Base-by-base conservation (phyloP, 2,888 invertebrate species). In the Tetrapedia diversipes region DNA sequence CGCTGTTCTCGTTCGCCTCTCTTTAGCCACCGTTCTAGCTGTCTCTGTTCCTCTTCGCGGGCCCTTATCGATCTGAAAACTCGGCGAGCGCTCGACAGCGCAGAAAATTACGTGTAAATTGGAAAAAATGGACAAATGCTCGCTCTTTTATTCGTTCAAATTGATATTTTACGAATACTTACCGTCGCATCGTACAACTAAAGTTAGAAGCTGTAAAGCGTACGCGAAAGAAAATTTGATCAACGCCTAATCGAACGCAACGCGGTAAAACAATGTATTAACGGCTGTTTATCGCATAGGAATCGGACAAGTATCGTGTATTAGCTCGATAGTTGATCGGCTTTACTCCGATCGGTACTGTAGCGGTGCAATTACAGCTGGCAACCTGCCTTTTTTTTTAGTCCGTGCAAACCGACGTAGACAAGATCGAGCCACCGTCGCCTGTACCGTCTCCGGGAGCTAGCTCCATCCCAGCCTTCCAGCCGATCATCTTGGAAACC, bases 401-500 rank as follows among this genome's bases (percentile, higher is more conserved):
- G 83, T 59, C 66, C 43, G 68, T 66, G 39, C 75, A 71, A 45
- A 65, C 64, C 7, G 51, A 80, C 16, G 70, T 69, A 19, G 66
- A 75, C 24, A 84, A 84, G 65, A 29, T 81, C 34, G 84, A 84
- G 54, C 71, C 77, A 32, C 56, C 73, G 7, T 79, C 81, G 1
- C 77, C 83, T 3, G 43, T 41, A 4, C 77, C 84, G 0, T 77
- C 80, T 0, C 74, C 76, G 22, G 70, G 60, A 22, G 53, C 45
- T 6, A 69, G 64, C 0, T 69, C 81, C 2, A 27, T 22, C 0
- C 66, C 59, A 7, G 45, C 34, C 1, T 79, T 81, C 8, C 79
- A 74, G 2, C 79, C 81, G 7, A 63, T 83, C 39, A 79, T 77
- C 39, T n/a, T 84, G 32, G 79, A 83, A 43, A 84, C 83, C 27